These are phyloP conservation scores for Mirounga angustirostris DNA, from an alignment of 2,113 vertebrate species.

Conservation along the genomic window DNA sequence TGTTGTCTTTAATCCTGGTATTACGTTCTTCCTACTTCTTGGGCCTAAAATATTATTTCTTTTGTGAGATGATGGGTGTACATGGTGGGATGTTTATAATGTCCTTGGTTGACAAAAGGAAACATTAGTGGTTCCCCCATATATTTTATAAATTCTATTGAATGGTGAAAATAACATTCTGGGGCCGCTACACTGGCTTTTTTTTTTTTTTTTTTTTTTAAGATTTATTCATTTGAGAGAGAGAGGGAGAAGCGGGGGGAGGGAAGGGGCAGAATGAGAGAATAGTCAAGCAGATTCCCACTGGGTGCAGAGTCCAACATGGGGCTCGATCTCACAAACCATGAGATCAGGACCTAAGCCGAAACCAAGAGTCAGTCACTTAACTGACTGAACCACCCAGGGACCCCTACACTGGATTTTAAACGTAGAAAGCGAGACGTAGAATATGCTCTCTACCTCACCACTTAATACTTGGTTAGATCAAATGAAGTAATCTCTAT, in stretches of 20 bases:
- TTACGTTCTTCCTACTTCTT: neutral
- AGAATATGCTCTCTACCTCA: neutral
- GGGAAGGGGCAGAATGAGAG: neutral
- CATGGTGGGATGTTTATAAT: neutral
- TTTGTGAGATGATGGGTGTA: neutral
- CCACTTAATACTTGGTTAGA: neutral
- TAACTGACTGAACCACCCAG: neutral
- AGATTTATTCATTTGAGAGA: neutral
- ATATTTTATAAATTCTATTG: neutral
- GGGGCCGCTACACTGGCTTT: neutral
- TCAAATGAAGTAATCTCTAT: neutral
- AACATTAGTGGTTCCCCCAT: neutral
- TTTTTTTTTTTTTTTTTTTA: neutral
- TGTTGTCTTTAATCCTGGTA: neutral
- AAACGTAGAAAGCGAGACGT: neutral
- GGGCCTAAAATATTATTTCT: neutral
- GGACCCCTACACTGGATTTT: neutral
- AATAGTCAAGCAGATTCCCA: neutral
- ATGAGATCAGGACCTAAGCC: neutral
- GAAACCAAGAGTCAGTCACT: neutral
- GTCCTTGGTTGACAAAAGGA: neutral
- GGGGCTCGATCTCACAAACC: neutral
- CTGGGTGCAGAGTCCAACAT: neutral
- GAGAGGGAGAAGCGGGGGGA: neutral
- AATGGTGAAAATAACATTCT: neutral